These are phyloP conservation scores for Octomys mimax DNA, from an alignment of 2,797 vertebrate species.

Conservation along the genomic window DNA sequence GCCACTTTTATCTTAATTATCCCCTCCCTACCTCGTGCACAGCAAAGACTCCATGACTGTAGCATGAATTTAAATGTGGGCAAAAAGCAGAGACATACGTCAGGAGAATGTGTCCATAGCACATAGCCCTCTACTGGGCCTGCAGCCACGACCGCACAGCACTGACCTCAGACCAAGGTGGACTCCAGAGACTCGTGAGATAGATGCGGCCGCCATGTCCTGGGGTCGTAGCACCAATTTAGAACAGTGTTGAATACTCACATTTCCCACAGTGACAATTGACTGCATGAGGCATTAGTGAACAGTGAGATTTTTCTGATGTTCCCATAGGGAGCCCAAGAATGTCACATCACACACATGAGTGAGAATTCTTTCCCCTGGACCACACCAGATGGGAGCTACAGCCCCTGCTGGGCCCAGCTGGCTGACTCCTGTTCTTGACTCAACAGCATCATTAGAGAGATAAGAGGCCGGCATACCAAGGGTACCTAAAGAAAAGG, in stretches of 20 bases:
- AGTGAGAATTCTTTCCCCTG: neutral
- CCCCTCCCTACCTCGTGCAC: neutral
- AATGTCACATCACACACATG: rapidly evolving
- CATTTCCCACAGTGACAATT: neutral
- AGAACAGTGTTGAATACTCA: neutral
- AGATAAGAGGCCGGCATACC: neutral
- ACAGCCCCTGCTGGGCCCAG: rapidly evolving
- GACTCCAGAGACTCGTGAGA: too few species aligned
- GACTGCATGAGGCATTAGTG: neutral
- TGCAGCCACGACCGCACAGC: too few species aligned
- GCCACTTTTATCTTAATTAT: neutral
- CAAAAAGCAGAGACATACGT: neutral
- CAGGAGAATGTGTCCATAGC: neutral
- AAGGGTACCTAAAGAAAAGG: rapidly evolving
- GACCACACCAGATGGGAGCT: rapidly evolving
- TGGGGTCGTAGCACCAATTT: neutral
- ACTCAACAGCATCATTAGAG: neutral
- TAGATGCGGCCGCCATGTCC: neutral
- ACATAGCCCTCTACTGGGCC: neutral
- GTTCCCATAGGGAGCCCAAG: neutral
- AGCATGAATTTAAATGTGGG: neutral
- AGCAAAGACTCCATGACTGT: neutral
- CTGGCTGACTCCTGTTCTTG: rapidly evolving
- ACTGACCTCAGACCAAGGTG: too few species aligned
- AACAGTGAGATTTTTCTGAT: neutral